A percentile compares a stretch with the other conserved stretches of the same genome.
Conservation (phyloP, 2,113 vertebrate genomes). For the Osmerus mordax region DNA sequence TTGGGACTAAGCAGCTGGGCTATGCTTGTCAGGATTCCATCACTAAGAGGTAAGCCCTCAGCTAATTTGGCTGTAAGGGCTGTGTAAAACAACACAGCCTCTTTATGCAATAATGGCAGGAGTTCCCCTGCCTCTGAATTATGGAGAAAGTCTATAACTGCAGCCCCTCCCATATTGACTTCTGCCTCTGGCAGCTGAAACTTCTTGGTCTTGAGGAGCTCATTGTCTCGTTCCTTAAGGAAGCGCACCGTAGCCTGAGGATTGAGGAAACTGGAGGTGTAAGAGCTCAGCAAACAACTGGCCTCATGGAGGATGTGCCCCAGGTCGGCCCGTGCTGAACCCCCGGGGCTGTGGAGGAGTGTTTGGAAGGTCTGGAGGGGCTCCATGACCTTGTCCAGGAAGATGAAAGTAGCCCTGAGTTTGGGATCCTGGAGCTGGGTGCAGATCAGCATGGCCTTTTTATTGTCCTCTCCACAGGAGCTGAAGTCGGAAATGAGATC, state of each 20-base stretch:
- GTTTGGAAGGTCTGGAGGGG: slow-evolving; percentile 61
- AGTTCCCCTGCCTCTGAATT: slow-evolving; percentile 30
- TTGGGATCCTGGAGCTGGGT: slow-evolving; percentile 59
- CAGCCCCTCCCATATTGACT: slow-evolving; percentile 47
- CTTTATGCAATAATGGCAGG: slow-evolving; percentile 36
- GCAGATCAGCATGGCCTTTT: slow-evolving; percentile 54
- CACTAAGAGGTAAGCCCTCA: slow-evolving; percentile 55
- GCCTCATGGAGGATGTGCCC: slow-evolving; percentile 58
- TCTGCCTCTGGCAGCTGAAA: slow-evolving; percentile 46
- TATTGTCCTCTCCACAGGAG: slow-evolving; percentile 37
- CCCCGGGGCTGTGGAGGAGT: slow-evolving; percentile 43
- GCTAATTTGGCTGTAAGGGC: slow-evolving; percentile 53
- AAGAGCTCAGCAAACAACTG: slow-evolving; percentile 58
- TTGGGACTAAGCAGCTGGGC: slow-evolving; percentile 61
- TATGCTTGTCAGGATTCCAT: slow-evolving; percentile 45
- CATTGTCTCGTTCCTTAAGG: slow-evolving; percentile 52
- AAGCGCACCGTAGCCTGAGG: slow-evolving; percentile 56
- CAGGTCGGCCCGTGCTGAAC: slow-evolving; percentile 41
- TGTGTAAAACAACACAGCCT: slow-evolving; percentile 59
- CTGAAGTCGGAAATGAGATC: slow-evolving; percentile 61
- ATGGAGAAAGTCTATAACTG: slow-evolving; percentile 54
- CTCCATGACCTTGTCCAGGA: slow-evolving; percentile 62
- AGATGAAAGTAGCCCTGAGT: slow-evolving; percentile 64
- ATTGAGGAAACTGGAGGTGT: slow-evolving; percentile 63
- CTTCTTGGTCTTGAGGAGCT: slow-evolving; percentile 52